phyloP scores from a whole-genome alignment of 2,113 vertebrate species.

The Oryzias curvinotus region DNA sequence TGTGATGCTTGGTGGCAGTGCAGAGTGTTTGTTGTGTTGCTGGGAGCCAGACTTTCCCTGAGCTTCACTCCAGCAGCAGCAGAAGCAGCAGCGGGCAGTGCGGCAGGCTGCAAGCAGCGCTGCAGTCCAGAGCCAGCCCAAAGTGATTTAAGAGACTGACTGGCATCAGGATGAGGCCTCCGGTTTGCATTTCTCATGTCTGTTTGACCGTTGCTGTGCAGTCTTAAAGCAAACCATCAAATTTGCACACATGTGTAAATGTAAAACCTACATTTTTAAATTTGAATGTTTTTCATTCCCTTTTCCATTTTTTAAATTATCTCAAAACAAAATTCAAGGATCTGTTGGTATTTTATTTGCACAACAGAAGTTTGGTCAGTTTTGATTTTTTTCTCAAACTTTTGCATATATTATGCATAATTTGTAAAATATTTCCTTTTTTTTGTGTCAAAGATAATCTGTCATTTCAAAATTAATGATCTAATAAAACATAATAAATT shows the following conservation, averaged over 20 bases:
- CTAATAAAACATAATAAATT: too few relatives aligned
- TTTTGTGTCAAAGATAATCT: not conserved
- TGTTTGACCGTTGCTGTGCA: constrained; percentile 11
- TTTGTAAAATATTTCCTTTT: not conserved
- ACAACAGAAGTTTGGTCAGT: too few relatives aligned
- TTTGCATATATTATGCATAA: not conserved
- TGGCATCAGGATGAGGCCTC: constrained; percentile 29
- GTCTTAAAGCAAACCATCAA: not conserved
- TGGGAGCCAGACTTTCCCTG: constrained; percentile 8
- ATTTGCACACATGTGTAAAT: too few relatives aligned
- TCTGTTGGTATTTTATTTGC: too few relatives aligned
- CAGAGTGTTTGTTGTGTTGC: constrained; percentile 31
- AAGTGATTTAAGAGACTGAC: constrained; percentile 5
- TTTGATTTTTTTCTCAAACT: too few relatives aligned
- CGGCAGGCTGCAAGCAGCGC: constrained; percentile 13
- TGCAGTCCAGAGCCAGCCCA: constrained; percentile 16
- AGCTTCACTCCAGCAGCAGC: constrained; percentile 16
- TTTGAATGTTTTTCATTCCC: too few relatives aligned
- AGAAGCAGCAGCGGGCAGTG: constrained; percentile 1
- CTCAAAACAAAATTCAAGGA: too few relatives aligned
- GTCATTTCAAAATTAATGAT: too few relatives aligned
- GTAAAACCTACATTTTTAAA: too few relatives aligned
- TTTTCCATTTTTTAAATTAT: too few relatives aligned
- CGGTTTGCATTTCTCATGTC: constrained; percentile 26
- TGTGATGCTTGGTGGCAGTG: constrained; percentile 29